Evolutionary conservation across 2,888 invertebrate species (phyloP), one percentile per base, ranked within the genome.

Genomic region (Cryptophagus acutangulus): DNA sequence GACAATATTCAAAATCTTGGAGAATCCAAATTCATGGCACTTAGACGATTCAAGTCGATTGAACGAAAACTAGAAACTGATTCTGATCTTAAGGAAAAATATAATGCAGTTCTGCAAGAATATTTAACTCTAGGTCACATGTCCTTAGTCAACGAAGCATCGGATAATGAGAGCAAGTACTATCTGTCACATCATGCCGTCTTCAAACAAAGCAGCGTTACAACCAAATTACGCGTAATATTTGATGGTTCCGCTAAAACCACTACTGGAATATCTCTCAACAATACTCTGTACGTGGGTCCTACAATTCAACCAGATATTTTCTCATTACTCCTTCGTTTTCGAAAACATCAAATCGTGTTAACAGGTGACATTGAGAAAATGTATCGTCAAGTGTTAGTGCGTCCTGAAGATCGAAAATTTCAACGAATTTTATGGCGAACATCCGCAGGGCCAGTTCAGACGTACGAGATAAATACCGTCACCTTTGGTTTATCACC

Each of bases 21-120:
- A 10, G 13, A 10, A 15, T 18, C 28, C 12, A 29, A 36, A 18
- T 25, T 17, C 14, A 17, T 36, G 17, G 36, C 37, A 31, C 2
- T 30, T 14, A 38, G 12, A 36, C 15, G 24, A 36, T 41, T 41
- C 13, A n/a, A n/a, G n/a, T n/a, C n/a, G n/a, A n/a, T n/a, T n/a
- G n/a, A n/a, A n/a, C n/a, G n/a, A n/a, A n/a, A n/a, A n/a, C n/a
- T n/a, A n/a, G n/a, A n/a, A n/a, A n/a, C n/a, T n/a, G n/a, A n/a
- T n/a, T n/a, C n/a, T n/a, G n/a, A n/a, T n/a, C n/a, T n/a, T n/a
- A n/a, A n/a, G n/a, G n/a, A n/a, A n/a, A 10, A 37, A 12, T 37
- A 37, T 15, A 25, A 8, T n/a, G n/a, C 13, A 4, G 13, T 31
- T n/a, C 3, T 31, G 14, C 5, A 13, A 4, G 31, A 31, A 15